Evolutionary conservation across 2,113 vertebrate genomes (phyloP).

Genomic region (Rhinoptilus africanus): DNA sequence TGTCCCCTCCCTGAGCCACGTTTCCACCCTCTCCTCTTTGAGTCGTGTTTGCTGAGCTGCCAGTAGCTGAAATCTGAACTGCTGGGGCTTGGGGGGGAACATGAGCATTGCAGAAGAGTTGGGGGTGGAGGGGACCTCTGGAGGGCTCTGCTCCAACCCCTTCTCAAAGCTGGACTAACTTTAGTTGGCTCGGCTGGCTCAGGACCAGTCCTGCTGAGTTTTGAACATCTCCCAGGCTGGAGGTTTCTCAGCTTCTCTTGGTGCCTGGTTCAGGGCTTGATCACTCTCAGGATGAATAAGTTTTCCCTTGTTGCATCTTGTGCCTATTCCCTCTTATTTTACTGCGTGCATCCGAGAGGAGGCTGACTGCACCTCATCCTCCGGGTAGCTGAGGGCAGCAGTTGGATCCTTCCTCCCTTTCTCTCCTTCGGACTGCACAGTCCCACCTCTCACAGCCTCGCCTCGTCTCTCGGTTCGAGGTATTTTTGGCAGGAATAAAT

Average conservation of each 20-base stretch:
- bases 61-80: background rate
- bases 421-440: background rate
- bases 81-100: background rate
- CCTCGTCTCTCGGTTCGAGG: background rate
- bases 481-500: slow-evolving; percentile 38
- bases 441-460: background rate
- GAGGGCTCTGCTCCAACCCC: background rate
- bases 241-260: background rate
- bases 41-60: background rate
- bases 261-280: background rate
- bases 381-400: background rate
- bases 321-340: background rate
- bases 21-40: background rate
- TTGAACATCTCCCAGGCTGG: background rate
- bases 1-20: background rate
- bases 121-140: background rate
- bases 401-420: background rate
- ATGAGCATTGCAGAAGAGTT: background rate
- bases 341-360: background rate
- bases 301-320: background rate
- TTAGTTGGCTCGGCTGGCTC: background rate
- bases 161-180: background rate
- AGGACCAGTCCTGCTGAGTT: background rate
- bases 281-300: background rate
- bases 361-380: background rate